A percentile compares a stretch with the other conserved stretches of the same genome.
phyloP scores from a whole-genome alignment of 1,140 invertebrate species.

The Gryllus bimaculatus region DNA sequence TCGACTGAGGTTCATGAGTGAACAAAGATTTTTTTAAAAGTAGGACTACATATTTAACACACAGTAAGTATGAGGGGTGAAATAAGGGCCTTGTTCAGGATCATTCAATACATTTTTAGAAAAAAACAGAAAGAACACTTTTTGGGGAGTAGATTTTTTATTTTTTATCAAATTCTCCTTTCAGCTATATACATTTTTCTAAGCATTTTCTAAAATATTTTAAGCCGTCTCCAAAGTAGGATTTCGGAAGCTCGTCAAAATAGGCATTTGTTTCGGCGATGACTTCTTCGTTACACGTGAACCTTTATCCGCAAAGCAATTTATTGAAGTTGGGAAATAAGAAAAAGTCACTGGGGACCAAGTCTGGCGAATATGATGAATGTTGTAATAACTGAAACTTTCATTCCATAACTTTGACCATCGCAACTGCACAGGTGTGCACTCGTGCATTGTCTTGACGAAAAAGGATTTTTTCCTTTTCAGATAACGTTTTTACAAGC shows the following conservation, averaged over 20 bases:
- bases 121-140: conserved; percentile 8
- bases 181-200: conserved; percentile 22
- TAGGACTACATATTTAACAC: too few species aligned
- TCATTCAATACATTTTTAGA: conserved; percentile 9
- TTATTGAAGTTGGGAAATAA: conserved; percentile 27
- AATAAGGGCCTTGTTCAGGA: too few species aligned
- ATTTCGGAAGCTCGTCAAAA: conserved; percentile 24
- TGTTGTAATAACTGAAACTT: conserved; percentile 39
- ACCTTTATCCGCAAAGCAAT: conserved; percentile 17
- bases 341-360: conserved; percentile 35
- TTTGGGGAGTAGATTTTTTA: neutral
- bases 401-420: conserved; percentile 31
- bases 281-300: conserved; percentile 21
- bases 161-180: conserved; percentile 23
- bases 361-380: conserved; percentile 36
- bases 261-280: conserved; percentile 24
- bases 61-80: too few species aligned
- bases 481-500: too few species aligned
- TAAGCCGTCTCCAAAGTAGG: conserved; percentile 21
- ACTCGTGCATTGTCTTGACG: conserved; percentile 34
- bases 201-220: conserved; percentile 22
- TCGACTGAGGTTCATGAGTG: too few species aligned
- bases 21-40: too few species aligned
- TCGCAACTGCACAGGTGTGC: conserved; percentile 25
- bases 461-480: conserved; percentile 33